Base-by-base conservation (phyloP, 2,888 invertebrate species). In the Ochlodes sylvanus region DNA sequence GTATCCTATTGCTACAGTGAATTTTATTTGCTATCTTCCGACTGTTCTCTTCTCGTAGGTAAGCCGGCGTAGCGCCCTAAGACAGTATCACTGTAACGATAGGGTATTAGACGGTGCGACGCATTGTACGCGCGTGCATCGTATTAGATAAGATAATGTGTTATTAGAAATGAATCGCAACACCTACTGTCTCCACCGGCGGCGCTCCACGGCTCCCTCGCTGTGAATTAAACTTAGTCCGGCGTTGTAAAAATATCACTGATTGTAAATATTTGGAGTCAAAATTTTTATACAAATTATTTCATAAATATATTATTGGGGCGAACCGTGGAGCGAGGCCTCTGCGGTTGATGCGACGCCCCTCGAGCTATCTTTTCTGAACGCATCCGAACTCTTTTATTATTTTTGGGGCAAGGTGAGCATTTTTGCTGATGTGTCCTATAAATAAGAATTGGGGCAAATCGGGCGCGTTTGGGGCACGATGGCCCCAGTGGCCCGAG, bases 201-300 rank as follows among this genome's bases (percentile, higher is more conserved):
- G 66, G 75, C 76, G 65, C 56, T 68, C 66, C 80, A 81, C 77
- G 79, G 76, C 82, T 75, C 77, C 79, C 77, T 87, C 86, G 79
- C 83, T 91, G 85, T 89, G 86, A 87, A 88, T 85, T 81, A 79
- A 81, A 79, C 75, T 87, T 87, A 90, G 88, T 88, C 90, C 89
- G 89, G 90, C 86, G 77, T 86, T 90, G 86, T 89, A 90, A 90
- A 87, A 87, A 82, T 87, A 86, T 84, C 89, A 88, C 84, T 82
- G 83, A 78, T 88, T 92, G 92, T 91, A 92, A 91, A 92, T 92
- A 92, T 91, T 77, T 89, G 86, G 89, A 89, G 86, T 83, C 89
- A 88, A 92, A 91, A 90, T 90, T 92, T 92, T 91, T 90, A 90
- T 92, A 92, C 87, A 90, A 90, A 91, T 88, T 89, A 88, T 87